These are phyloP conservation scores for Hipparchia sbordonii DNA, from an alignment of 2,888 invertebrate genomes.

Conservation along the genomic window DNA sequence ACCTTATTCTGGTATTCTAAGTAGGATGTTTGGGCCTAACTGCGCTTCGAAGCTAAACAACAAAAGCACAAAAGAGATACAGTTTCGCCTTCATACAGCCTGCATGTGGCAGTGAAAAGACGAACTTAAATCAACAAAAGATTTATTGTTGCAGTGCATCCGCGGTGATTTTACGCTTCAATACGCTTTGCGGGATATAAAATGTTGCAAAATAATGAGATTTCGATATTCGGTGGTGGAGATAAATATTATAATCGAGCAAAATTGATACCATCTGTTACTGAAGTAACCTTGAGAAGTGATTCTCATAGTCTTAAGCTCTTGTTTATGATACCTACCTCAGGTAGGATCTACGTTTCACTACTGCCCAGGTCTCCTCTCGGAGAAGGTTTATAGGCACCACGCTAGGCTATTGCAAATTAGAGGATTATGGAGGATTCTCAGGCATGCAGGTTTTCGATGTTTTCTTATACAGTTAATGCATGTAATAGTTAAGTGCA, in stretches of 20 bases:
- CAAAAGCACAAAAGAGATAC: not conserved
- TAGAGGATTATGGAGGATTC: no score
- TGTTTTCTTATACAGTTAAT: no score
- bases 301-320: no score
- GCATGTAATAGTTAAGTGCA: no score
- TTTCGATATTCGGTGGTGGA: not conserved
- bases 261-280: not conserved
- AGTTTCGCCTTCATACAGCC: not conserved
- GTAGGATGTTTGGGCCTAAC: constrained; percentile 13
- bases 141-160: constrained; percentile 4
- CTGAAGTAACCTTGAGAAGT: no score
- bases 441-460: no score
- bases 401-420: no score
- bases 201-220: not conserved
- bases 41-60: not conserved
- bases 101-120: constrained; percentile 2
- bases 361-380: no score
- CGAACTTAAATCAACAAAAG: constrained; percentile 5
- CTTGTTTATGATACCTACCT: no score
- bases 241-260: not conserved
- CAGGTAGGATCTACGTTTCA: no score
- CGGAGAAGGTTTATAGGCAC: no score
- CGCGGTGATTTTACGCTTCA: constrained; percentile 8
- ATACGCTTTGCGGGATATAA: not conserved
- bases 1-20: not conserved